These are phyloP conservation scores for Cryptomyrus ogoouensis DNA, from an alignment of 2,113 vertebrate genomes.

Conservation along the genomic window DNA sequence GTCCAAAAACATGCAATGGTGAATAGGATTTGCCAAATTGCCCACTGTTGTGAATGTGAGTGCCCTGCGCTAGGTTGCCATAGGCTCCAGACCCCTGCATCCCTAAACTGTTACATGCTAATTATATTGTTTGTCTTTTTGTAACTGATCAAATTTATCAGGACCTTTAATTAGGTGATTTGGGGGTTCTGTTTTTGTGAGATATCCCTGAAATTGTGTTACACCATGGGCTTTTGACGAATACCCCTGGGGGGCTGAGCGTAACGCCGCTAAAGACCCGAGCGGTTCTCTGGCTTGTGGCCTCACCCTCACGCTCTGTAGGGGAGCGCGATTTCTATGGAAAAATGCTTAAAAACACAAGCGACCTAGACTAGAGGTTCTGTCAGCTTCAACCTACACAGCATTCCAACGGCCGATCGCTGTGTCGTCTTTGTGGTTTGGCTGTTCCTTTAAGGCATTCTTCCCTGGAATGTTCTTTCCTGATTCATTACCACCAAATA, in stretches of 20 bases:
- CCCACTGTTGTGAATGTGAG: not conserved
- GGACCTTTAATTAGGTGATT: not conserved
- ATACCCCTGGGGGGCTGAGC: not conserved
- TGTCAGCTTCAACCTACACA: not conserved
- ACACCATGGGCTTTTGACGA: not conserved
- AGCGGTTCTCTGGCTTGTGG: not conserved
- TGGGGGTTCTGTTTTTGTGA: not conserved
- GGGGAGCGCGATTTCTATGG: not conserved
- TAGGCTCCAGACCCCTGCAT: not conserved
- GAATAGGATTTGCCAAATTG: not conserved
- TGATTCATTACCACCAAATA: constrained; percentile 38
- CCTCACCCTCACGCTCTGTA: not conserved
- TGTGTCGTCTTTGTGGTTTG: not conserved
- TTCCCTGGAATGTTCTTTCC: constrained; percentile 33
- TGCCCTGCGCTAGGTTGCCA: not conserved
- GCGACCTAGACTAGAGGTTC: not conserved
- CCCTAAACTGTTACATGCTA: not conserved
- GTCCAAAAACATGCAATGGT: not conserved
- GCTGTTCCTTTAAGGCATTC: constrained; percentile 4
- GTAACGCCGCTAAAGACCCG: not conserved
- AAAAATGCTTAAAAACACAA: not conserved
- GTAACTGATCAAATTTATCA: not conserved
- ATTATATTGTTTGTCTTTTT: not conserved
- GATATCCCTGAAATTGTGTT: not conserved
- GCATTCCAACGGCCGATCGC: not conserved